A percentile compares a stretch with the other conserved stretches of the same genome.
Conservation (phyloP, 2,888 invertebrate species). For the Amphiduros pacificus region DNA sequence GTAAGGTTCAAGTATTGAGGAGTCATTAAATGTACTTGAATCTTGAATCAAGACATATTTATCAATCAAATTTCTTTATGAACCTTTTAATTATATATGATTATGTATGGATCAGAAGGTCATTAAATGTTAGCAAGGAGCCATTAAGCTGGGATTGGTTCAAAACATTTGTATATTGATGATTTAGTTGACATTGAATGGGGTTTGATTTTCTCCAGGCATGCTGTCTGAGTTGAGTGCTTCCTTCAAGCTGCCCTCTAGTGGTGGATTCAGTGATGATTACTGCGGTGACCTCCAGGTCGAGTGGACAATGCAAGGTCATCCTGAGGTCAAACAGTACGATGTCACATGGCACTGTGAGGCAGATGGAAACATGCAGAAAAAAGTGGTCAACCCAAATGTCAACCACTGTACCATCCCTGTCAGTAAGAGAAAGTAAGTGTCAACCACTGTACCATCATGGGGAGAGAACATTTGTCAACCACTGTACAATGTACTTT, state of each 20-base stretch:
- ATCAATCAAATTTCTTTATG: too few relatives aligned
- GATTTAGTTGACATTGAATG: too few relatives aligned
- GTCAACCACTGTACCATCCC: constrained; percentile 45
- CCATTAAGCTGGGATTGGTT: too few relatives aligned
- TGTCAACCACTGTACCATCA: not conserved
- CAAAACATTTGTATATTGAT: too few relatives aligned
- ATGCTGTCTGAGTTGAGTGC: constrained; percentile 20
- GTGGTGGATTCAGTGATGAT: not conserved
- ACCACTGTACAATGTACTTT: too few relatives aligned
- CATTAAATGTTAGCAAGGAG: too few relatives aligned
- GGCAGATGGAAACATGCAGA: constrained; percentile 50
- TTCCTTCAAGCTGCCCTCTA: constrained; percentile 13
- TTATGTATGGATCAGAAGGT: too few relatives aligned
- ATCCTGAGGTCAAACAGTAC: constrained; percentile 47
- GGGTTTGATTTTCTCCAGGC: constrained; percentile 16
- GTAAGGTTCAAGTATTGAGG: too few relatives aligned
- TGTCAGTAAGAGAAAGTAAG: constrained; percentile 37
- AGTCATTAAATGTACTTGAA: too few relatives aligned
- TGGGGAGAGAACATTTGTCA: too few relatives aligned
- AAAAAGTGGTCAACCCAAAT: constrained; percentile 49
- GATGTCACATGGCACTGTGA: constrained; percentile 52
- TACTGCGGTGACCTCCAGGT: constrained; percentile 49
- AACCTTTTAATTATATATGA: too few relatives aligned
- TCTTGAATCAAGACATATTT: too few relatives aligned
- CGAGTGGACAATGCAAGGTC: constrained; percentile 51